Base-by-base conservation (phyloP, 1,140 invertebrate genomes). In the Lasioglossum albipes region DNA sequence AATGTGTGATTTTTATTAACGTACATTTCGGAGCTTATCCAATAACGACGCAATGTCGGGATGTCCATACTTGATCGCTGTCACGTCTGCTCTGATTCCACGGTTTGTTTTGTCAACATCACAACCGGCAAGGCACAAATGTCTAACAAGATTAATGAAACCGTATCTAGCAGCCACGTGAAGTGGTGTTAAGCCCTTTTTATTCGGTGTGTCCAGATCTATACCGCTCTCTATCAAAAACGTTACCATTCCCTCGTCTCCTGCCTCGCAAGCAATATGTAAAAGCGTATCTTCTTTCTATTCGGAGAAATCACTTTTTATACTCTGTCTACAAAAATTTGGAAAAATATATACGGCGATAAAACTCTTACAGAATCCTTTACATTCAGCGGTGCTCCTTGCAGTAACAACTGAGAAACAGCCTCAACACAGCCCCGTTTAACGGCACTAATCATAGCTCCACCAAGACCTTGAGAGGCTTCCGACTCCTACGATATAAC, bases 71-170 rank as follows among this genome's bases (percentile, higher is more conserved):
- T 97, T 97, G 62, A 97, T 94, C 22, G 97, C 97, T 79, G 96
- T 96, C 36, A 97, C 96, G 90, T 97, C 97, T 16, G 97, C 96
- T 64, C 96, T 95, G 49, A 97, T 96, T 78, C 96, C 96, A 52
- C 94, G 93, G 91, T 96, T 96, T 71, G 94, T 94, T 84, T 95
- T 94, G 84, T 96, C 95, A 12, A 96, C 94, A 81, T 95, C 94
- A 88, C 96, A 96, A 67, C 96, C 96, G 78, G 96, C 95, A 81
- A 97, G 94, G 89, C 97, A 96, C 61, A 98, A 93, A 90, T 95
- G 95, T 84, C 95, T 94, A 36, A 97, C 96, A 86, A 97, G 94
- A 90, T 97, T 96, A 66, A 95, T 96, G 88, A 96, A 95, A 10
- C 97, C 97, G 88, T 95, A 93, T 88, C 95, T 95, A 57, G 96